These are phyloP conservation scores for Sebastes alutus DNA, from an alignment of 2,797 vertebrate genomes.

Conservation along the genomic window DNA sequence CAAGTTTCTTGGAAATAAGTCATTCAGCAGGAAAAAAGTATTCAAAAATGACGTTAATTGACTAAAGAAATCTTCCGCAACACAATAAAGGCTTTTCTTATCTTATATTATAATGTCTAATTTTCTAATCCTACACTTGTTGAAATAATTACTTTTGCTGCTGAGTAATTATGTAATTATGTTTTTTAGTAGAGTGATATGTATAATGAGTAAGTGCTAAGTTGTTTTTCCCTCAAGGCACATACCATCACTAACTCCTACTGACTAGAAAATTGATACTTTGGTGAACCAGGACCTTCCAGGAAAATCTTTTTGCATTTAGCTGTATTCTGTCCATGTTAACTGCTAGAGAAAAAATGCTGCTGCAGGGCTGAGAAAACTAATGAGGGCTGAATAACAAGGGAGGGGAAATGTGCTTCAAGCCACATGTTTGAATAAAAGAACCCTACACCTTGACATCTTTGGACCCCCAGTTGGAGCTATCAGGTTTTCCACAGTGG, in stretches of 20 bases:
- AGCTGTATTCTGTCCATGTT: conserved; percentile 19
- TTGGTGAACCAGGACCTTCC: not conserved
- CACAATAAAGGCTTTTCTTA: not conserved
- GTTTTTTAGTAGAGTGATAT: not conserved
- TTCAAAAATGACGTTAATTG: too few species aligned
- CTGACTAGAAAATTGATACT: not conserved
- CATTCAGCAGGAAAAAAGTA: too few species aligned
- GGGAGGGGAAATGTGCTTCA: not conserved
- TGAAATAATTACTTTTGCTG: not conserved
- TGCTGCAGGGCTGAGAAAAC: conserved; percentile 10
- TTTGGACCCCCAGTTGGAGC: conserved; percentile 27
- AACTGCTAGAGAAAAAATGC: conserved; percentile 1
- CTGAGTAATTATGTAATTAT: not conserved
- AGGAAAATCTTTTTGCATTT: conserved; percentile 2
- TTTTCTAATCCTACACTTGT: not conserved
- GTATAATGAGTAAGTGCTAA: not conserved
- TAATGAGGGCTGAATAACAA: conserved; percentile 29
- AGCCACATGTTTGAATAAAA: conserved; percentile 13
- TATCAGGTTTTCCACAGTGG: conserved; percentile 35
- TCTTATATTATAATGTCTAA: not conserved
- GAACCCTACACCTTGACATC: conserved; percentile 26
- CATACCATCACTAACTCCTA: not conserved
- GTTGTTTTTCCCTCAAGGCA: not conserved
- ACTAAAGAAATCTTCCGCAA: not conserved
- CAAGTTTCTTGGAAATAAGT: too few species aligned